These are phyloP conservation scores for Dendrocopos noguchii DNA, from an alignment of 2,113 vertebrate genomes.

Conservation along the genomic window DNA sequence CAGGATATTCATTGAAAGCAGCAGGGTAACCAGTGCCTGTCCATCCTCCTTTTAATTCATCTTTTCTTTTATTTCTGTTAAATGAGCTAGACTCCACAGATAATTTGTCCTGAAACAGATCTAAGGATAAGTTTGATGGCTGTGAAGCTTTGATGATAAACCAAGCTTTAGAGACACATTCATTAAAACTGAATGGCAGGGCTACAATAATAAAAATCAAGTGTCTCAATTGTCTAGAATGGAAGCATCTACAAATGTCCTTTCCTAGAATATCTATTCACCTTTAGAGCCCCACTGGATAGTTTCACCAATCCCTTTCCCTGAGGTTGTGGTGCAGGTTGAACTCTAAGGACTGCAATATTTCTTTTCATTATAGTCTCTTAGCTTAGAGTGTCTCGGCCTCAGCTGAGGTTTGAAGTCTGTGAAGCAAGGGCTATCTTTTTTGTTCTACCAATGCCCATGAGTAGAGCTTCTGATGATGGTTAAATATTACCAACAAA, in stretches of 20 bases:
- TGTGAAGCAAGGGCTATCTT: not conserved
- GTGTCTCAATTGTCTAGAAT: not conserved
- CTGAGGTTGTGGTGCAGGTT: not conserved
- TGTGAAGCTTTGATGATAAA: conserved; percentile 11
- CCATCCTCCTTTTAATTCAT: not conserved
- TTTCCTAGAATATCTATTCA: not conserved
- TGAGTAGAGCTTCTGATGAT: not conserved
- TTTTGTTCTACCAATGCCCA: not conserved
- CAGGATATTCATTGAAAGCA: not conserved
- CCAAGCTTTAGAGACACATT: not conserved
- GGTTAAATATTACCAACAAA: not conserved
- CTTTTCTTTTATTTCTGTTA: not conserved
- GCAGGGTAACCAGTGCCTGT: not conserved
- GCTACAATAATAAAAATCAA: not conserved
- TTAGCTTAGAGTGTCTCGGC: not conserved
- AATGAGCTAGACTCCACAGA: not conserved
- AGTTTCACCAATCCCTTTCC: not conserved
- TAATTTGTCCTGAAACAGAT: not conserved
- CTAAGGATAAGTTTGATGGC: not conserved
- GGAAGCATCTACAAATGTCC: not conserved
- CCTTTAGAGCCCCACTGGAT: not conserved
- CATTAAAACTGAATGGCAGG: not conserved
- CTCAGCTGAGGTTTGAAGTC: not conserved
- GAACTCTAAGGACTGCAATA: not conserved
- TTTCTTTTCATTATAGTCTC: not conserved